phyloP scores from a whole-genome alignment of 2,888 invertebrate species.

The Nephrotoma appendiculata region DNA sequence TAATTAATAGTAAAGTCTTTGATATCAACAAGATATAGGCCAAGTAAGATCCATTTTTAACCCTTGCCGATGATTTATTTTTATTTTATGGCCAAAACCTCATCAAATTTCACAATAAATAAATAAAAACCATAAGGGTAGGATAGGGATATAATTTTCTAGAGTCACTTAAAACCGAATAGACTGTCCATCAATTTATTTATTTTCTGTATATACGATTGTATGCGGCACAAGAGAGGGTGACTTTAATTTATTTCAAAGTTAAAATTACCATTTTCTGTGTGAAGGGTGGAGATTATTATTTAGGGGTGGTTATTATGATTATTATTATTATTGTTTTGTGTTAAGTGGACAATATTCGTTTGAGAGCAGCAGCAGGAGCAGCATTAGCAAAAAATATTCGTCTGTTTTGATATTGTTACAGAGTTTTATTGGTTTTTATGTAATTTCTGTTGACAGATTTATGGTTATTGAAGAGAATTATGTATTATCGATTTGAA shows the following conservation, averaged over 20 bases:
- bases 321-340: background rate
- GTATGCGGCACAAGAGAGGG: background rate
- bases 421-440: background rate
- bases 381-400: background rate
- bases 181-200: background rate
- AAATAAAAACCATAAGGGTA: background rate
- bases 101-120: background rate
- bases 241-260: background rate
- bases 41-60: no score
- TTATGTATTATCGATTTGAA: background rate
- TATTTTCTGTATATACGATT: background rate
- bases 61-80: no score
- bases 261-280: background rate
- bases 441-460: background rate
- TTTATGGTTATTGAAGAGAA: background rate
- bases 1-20: no score
- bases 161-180: background rate
- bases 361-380: background rate
- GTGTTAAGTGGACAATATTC: background rate
- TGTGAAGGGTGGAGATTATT: background rate
- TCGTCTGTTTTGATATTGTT: background rate
- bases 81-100: no score
- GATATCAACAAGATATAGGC: no score
- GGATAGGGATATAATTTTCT: background rate
- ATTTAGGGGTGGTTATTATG: background rate